Conservation (phyloP, 2,797 vertebrate species). For the Euthynnus affinis region DNA sequence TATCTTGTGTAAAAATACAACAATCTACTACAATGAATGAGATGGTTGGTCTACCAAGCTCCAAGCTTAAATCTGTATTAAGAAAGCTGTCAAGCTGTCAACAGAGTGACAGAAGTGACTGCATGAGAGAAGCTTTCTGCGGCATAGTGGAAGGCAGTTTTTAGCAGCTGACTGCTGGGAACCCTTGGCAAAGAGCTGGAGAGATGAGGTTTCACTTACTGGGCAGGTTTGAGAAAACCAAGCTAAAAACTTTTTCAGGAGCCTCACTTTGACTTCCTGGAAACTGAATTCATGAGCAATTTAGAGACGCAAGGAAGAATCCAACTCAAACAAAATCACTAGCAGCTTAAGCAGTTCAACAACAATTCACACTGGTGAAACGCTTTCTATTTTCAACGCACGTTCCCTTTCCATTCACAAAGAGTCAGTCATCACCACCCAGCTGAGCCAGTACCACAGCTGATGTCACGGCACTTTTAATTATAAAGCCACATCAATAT, state of each 20-base stretch:
- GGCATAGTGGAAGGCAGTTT: constrained; percentile 35
- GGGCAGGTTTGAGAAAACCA: constrained; percentile 59
- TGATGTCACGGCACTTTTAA: neutral
- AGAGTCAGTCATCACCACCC: no score
- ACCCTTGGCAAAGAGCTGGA: constrained; percentile 45
- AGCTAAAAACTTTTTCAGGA: constrained; percentile 29
- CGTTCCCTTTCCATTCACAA: neutral
- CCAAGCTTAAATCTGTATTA: constrained; percentile 35
- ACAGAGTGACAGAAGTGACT: constrained; percentile 29
- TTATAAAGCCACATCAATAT: constrained; percentile 3
- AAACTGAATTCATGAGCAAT: constrained; percentile 16
- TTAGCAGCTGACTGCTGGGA: constrained; percentile 61
- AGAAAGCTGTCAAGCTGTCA: constrained; percentile 40
- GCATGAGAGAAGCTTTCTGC: constrained; percentile 21
- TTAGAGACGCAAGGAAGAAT: neutral
- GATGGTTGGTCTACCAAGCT: constrained; percentile 3
- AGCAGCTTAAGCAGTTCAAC: neutral
- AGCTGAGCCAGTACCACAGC: neutral
- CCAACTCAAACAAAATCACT: neutral
- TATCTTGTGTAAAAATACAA: constrained; percentile 2
- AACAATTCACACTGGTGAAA: no score
- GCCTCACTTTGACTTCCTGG: constrained; percentile 24
- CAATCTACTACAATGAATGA: constrained; percentile 18
- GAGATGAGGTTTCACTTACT: constrained; percentile 72
- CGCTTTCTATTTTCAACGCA: neutral